Evolutionary conservation across 2,888 invertebrate genomes (phyloP).

Genomic region (Philereme vetulata): DNA sequence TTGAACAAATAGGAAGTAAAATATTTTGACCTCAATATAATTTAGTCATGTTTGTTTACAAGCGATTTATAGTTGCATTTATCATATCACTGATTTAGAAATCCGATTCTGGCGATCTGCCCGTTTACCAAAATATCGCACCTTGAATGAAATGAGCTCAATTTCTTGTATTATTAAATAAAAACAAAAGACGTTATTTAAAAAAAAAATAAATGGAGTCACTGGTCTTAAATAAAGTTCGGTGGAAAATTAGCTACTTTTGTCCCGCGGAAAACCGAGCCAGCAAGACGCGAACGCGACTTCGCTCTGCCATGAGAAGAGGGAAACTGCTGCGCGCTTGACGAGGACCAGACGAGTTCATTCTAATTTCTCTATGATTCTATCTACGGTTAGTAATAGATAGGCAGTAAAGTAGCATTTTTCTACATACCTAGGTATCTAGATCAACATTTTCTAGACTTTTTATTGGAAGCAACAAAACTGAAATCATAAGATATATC

Average conservation of each 20-base stretch:
- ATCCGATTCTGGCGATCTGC: conserved; percentile 67
- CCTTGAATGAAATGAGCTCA: conserved; percentile 55
- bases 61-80: conserved; percentile 36
- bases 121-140: conserved; percentile 70
- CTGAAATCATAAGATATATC: no score
- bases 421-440: no score
- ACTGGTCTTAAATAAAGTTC: neutral
- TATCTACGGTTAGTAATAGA: no score
- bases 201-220: neutral
- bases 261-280: conserved; percentile 25
- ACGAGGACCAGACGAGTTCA: no score
- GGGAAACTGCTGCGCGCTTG: conserved; percentile 29
- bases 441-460: no score
- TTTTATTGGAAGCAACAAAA: no score
- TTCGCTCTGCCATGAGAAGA: conserved; percentile 20
- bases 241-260: neutral
- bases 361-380: no score
- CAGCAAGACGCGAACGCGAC: conserved; percentile 21
- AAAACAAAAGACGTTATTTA: neutral
- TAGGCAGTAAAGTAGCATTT: no score
- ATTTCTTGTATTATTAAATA: conserved; percentile 27
- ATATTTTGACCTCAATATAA: neutral
- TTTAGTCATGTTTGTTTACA: conserved; percentile 45
- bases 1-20: neutral
- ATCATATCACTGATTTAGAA: conserved; percentile 35